Base-by-base conservation (phyloP, 2,888 invertebrate species). In the Dione juno region DNA sequence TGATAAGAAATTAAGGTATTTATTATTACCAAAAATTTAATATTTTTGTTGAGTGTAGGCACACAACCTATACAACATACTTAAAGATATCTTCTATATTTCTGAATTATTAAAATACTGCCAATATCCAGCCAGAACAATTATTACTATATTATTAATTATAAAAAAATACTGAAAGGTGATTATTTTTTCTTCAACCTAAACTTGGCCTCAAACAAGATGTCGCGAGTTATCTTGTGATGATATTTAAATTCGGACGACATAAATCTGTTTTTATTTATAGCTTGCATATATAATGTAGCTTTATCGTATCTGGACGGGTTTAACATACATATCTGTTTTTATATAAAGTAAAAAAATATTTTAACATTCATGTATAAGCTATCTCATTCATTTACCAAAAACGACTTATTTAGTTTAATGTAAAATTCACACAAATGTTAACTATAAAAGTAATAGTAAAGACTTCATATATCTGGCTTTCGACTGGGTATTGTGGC, bases 181-280 rank as follows among this genome's bases (percentile, higher is more conserved):
- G 13, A 13, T n/a, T 9, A 21, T 41, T 21, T 61, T 19, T 61
- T 35, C 9, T 63, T n/a, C 1, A 11, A 57, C 1, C 16, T 37
- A 13, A 14, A 61, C 61, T 74, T 70, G 53, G 48, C 65, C 61
- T 66, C 53, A 66, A 72, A 76, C 75, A 75, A 73, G 74, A 70
- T 71, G 74, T 75, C 71, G 61, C 52, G 41, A 53, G 68, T 74
- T 75, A 76, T 75, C 76, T 75, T 74, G 48, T 72, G 71, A 74
- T 50, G 74, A 75, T 75, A 75, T 64, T 37, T 41, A 61, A 53
- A 64, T 54, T 67, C 53, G 53, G 48, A 54, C 48, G 70, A 40
- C 58, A 66, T 72, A 66, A 72, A 74, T 71, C 71, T 72, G 52
- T 43, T 66, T 63, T 74, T 70, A 68, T 74, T 72, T 74, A 73